Conservation (phyloP, 2,888 invertebrate genomes). For the Drosophila affinis region DNA sequence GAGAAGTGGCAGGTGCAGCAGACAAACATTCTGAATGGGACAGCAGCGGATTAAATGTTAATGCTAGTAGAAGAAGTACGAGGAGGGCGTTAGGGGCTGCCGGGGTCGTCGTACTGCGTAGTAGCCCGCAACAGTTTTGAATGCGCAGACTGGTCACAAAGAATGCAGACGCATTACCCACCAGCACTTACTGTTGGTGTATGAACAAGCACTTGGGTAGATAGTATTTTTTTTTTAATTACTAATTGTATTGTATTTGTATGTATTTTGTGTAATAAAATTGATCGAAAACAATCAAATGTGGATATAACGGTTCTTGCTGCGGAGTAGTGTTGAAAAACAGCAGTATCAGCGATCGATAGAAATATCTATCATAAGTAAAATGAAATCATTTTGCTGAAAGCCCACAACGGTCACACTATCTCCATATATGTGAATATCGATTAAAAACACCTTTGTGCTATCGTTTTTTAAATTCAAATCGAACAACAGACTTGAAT, state of each 20-base stretch:
- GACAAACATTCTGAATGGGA: constrained; percentile 37
- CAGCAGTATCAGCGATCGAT: background rate
- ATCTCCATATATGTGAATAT: background rate
- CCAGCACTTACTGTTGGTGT: constrained; percentile 14
- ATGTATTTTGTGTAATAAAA: constrained; percentile 49
- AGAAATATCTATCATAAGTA: background rate
- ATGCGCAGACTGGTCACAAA: constrained; percentile 1
- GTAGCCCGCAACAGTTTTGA: constrained; percentile 6
- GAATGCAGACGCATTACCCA: background rate
- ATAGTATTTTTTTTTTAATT: constrained; percentile 38
- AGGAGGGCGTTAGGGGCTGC: background rate
- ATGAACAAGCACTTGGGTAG: constrained; percentile 38
- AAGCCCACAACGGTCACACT: background rate
- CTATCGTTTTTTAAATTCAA: background rate
- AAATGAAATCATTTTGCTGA: background rate
- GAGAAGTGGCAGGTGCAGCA: constrained; percentile 54
- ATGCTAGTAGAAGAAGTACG: constrained; percentile 27
- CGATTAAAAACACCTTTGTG: background rate
- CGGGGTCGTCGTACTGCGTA: background rate
- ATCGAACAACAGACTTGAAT: background rate
- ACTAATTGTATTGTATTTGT: constrained; percentile 35
- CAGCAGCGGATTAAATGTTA: constrained; percentile 56
- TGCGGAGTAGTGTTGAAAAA: background rate
- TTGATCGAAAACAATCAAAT: background rate
- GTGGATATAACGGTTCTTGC: background rate